Evolutionary conservation across 1,140 invertebrate species (phyloP), one percentile per base, ranked within the genome.

Genomic region (Halictus rubicundus): DNA sequence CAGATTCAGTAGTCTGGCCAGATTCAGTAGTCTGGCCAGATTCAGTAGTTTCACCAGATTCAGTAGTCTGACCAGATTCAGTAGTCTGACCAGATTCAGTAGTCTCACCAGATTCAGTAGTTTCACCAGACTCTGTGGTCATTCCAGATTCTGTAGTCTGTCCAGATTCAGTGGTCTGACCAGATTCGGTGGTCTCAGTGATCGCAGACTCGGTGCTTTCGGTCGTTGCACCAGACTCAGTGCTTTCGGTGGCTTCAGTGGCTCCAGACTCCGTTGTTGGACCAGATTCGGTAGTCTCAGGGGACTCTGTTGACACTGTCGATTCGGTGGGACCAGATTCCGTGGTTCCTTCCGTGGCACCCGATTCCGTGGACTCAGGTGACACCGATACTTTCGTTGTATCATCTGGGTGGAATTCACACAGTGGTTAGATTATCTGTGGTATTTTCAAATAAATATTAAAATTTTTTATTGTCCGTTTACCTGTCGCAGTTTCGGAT

Each of bases 211-310:
- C 84, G 25, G 85, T 81, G 16, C 84, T 87, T 46, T 82, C 77
- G 9, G 81, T 85, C 5, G 85, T 87, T n/a, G 21, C 68, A 54
- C 68, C 80, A 37, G 84, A 86, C 78, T 86, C 89, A 4, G 82
- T 81, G 21, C 83, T 88, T 12, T 70, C 52, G 63, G 69, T 82
- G 12, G 77, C 80, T 68, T 78, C 78, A 12, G 85, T 81, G 1
- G 86, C 83, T 32, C 72, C 49, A 6, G 82, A 83, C 74, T 82
- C 88, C 0, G 89, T 89, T 68, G 82, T 88, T 7, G 12, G 9
- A 8, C 76, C 84, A 39, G 80, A 84, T 54, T 52, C 78, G 3
- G 81, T 84, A 7, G 49, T 52, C 49, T 16, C 49, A 5, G 16
- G 16, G 49, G 49, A 52, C 19, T 52, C 49, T 21, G 49, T 52